Evolutionary conservation across 2,113 vertebrate genomes (phyloP), one percentile per base, ranked within the genome.

Genomic region (Tetraodon nigroviridis): DNA sequence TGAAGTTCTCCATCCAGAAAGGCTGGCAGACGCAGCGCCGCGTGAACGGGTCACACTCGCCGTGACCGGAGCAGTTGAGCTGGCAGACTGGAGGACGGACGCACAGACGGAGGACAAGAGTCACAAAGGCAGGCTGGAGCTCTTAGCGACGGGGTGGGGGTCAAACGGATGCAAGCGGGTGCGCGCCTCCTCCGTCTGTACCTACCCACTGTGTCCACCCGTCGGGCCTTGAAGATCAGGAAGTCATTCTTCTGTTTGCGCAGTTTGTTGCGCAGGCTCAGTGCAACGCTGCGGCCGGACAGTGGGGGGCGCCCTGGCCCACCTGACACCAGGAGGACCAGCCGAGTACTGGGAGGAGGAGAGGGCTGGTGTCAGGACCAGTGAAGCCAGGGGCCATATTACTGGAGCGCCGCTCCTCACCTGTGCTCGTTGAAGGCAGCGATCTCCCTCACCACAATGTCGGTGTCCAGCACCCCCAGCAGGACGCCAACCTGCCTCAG

Each of bases 1-100:
- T 80, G 78, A 98, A 93, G 80, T 99, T 98, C 90, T 99, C 94
- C 96, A 99, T 99, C 96, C 96, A 99, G 80, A 99, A 99, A 0
- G 95, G 95, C 55, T 96, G 95, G 5, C 96, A 98, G 80, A 97
- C 58, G 0, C 96, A 99, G 47, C 93, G 91, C 22, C 95, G 94
- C 29, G 94, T 97, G 87, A 95, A 95, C 0, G 95, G 91, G 74
- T 99, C 92, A 0, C 97, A 99, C 69, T 92, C 93, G 0, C 97
- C 97, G 0, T 98, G 97, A 67, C 93, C 83, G 0, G 97, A 99
- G 85, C 97, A 99, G 90, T 96, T 96, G 64, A 98, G 73, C 89
- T 99, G 97, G 80, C 96, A 99, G 0, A 95, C 97, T 99, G 75
- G 55, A 62, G 67, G 69, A 41, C 52, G 71, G 78, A 24, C 22